phyloP scores from a whole-genome alignment of 2,113 vertebrate species.

The Muntiacus reevesi region DNA sequence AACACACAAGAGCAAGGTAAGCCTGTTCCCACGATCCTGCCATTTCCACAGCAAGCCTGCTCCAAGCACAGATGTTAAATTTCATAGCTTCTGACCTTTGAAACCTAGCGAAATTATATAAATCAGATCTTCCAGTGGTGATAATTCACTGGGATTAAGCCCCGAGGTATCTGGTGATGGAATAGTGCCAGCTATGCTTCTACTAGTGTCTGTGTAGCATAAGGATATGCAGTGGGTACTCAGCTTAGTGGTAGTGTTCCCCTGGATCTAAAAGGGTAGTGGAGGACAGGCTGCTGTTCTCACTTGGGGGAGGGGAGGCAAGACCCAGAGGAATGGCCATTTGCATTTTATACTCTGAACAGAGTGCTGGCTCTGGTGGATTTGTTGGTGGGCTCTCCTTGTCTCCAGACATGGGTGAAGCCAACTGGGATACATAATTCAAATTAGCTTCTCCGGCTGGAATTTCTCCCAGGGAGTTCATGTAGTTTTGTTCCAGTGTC shows the following conservation, averaged over 20 bases:
- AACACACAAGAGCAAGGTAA: not conserved
- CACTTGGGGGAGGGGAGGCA: not conserved
- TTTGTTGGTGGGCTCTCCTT: not conserved
- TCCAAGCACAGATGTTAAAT: not conserved
- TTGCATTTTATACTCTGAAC: conserved; percentile 48
- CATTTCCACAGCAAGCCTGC: not conserved
- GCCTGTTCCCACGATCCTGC: not conserved
- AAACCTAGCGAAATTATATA: not conserved
- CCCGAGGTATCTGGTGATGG: not conserved
- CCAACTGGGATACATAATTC: conserved; percentile 75
- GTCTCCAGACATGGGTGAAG: not conserved
- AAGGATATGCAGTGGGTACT: not conserved
- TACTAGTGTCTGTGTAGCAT: not conserved
- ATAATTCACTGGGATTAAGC: not conserved
- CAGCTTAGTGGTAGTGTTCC: not conserved
- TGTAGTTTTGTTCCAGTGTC: conserved; percentile 6
- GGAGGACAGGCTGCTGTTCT: not conserved
- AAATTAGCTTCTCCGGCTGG: conserved; percentile 31
- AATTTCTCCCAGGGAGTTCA: not conserved
- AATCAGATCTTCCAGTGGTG: not conserved
- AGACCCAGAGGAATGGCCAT: not conserved
- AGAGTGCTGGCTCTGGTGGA: not conserved
- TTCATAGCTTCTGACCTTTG: not conserved
- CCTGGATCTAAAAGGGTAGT: not conserved
- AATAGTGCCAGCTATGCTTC: too few relatives aligned